Percentiles rank a stretch among this genome's conserved stretches.
phyloP scores from a whole-genome alignment of 2,113 vertebrate genomes.

The Penelope pileata region DNA sequence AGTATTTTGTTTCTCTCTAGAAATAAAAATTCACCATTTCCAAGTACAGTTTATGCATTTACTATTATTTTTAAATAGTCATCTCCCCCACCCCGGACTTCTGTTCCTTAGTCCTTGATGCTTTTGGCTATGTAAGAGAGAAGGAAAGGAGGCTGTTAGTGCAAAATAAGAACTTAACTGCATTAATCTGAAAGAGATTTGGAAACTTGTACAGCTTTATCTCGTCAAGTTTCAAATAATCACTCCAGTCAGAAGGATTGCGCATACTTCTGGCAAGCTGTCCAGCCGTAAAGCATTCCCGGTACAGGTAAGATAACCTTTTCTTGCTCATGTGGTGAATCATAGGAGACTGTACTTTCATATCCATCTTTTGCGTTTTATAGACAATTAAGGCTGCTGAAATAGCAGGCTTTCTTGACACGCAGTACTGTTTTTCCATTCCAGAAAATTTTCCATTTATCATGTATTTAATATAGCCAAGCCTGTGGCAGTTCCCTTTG shows the following conservation, averaged over 20 bases:
- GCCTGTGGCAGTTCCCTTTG: background rate
- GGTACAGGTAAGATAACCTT: background rate
- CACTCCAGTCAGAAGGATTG: background rate
- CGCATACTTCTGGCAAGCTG: background rate
- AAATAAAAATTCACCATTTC: background rate
- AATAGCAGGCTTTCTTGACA: background rate
- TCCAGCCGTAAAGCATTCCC: background rate
- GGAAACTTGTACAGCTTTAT: background rate
- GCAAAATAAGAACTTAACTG: background rate
- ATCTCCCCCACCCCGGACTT: fast-evolving
- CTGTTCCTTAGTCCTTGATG: background rate
- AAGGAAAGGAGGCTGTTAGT: background rate
- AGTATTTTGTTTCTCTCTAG: background rate
- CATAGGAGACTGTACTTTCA: background rate
- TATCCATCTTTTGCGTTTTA: background rate
- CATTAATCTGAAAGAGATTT: background rate
- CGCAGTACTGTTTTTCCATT: background rate
- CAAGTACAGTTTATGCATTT: background rate
- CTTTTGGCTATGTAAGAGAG: background rate
- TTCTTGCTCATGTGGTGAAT: background rate
- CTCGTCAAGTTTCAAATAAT: slow-evolving; percentile 7
- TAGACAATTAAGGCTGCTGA: background rate
- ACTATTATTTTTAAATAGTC: background rate
- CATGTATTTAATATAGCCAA: background rate
- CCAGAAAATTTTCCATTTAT: background rate